Conservation (phyloP, 2,113 vertebrate species). For the Chloropsis hardwickii region DNA sequence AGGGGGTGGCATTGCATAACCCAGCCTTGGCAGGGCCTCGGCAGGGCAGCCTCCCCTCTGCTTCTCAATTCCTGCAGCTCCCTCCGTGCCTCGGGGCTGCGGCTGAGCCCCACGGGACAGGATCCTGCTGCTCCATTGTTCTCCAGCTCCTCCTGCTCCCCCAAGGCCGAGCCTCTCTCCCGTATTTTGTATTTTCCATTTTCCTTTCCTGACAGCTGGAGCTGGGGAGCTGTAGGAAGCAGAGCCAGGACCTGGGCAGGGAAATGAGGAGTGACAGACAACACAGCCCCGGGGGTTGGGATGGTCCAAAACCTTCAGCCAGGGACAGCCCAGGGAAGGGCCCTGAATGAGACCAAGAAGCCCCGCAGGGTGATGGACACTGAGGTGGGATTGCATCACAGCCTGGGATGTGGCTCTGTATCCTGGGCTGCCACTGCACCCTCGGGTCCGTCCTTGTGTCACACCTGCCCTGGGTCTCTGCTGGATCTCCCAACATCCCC, state of each 20-base stretch:
- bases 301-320: not conserved
- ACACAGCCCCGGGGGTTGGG: not conserved
- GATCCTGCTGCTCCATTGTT: not conserved
- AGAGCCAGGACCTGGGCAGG: not conserved
- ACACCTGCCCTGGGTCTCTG: not conserved
- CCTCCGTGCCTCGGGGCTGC: not conserved
- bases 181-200: too few relatives aligned
- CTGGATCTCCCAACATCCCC: not conserved
- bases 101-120: fast-evolving
- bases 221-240: not conserved
- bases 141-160: not conserved
- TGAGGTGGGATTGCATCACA: not conserved
- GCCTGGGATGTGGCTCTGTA: not conserved
- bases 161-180: not conserved
- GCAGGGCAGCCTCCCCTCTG: not conserved
- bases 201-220: too few relatives aligned
- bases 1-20: not conserved
- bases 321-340: not conserved
- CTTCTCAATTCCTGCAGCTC: not conserved
- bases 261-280: not conserved
- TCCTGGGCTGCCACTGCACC: not conserved
- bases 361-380: not conserved
- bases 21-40: not conserved
- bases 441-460: not conserved
- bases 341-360: not conserved